A percentile compares a stretch with the other conserved stretches of the same genome.
These are phyloP conservation scores for Spisula subtruncata DNA, from an alignment of 2,888 invertebrate genomes.

Conservation along the genomic window DNA sequence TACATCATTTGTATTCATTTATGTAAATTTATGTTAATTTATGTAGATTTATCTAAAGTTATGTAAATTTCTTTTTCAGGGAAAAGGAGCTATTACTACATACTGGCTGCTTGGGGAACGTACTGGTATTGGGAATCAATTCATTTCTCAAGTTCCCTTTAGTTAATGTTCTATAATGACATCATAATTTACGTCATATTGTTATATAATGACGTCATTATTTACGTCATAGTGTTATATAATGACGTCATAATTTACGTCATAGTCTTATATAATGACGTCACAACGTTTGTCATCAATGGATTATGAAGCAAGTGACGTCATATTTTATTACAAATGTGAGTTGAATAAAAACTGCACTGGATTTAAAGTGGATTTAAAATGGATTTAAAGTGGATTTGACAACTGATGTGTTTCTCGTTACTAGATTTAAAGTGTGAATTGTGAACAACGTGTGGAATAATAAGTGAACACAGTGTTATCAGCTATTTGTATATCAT, in stretches of 20 bases:
- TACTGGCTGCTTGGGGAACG: conserved; percentile 83
- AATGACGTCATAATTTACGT: not conserved
- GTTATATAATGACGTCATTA: conserved; percentile 2
- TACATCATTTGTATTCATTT: too few species aligned
- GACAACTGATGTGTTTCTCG: not conserved
- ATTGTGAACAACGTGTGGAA: not conserved
- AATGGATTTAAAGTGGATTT: not conserved
- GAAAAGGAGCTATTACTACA: conserved; percentile 83
- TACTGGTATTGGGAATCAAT: conserved; percentile 42
- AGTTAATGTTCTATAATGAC: too few species aligned
- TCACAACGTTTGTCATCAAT: not conserved
- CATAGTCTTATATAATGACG: not conserved
- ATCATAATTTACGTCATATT: not conserved
- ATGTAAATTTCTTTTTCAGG: conserved; percentile 65
- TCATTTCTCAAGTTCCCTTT: not conserved
- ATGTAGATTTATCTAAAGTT: too few species aligned
- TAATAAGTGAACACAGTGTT: not conserved
- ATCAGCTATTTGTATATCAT: too few species aligned
- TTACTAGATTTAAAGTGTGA: conserved; percentile 1
- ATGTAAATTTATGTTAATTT: too few species aligned
- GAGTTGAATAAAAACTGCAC: not conserved
- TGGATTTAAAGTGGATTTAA: too few species aligned
- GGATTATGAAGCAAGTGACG: too few species aligned
- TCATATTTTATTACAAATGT: not conserved
- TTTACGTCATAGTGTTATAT: not conserved